phyloP scores from a whole-genome alignment of 2,113 vertebrate species.

The Psittacula cyanocephala region DNA sequence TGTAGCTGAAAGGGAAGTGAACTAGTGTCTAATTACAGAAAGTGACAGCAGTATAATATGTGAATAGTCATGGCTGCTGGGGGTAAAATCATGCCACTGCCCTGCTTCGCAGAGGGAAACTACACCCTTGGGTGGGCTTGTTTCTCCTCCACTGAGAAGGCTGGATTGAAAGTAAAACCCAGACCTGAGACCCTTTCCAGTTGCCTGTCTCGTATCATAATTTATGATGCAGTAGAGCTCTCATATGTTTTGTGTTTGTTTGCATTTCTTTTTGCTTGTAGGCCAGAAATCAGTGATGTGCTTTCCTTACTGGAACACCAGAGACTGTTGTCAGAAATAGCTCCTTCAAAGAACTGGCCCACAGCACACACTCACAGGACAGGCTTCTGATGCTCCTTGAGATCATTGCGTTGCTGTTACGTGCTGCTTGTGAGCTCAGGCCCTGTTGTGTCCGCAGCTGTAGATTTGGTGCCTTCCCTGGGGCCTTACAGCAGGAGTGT shows the following conservation, averaged over 20 bases:
- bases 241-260: background rate
- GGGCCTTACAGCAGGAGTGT: background rate
- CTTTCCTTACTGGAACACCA: background rate
- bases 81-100: background rate
- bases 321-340: background rate
- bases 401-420: fast-evolving
- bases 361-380: fast-evolving
- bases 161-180: background rate
- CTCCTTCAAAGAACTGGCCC: background rate
- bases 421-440: background rate
- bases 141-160: background rate
- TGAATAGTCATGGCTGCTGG: background rate
- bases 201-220: background rate
- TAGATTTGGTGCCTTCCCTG: background rate
- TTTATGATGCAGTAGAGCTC: background rate
- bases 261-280: background rate
- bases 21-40: background rate
- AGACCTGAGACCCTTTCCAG: background rate
- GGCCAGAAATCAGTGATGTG: background rate
- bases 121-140: background rate
- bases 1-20: background rate
- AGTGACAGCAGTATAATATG: background rate
- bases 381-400: background rate
- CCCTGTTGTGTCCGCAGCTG: background rate
- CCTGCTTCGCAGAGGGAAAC: background rate